Evolutionary conservation across 2,888 invertebrate genomes (phyloP).

Genomic region (Alloscopus bannaensis): DNA sequence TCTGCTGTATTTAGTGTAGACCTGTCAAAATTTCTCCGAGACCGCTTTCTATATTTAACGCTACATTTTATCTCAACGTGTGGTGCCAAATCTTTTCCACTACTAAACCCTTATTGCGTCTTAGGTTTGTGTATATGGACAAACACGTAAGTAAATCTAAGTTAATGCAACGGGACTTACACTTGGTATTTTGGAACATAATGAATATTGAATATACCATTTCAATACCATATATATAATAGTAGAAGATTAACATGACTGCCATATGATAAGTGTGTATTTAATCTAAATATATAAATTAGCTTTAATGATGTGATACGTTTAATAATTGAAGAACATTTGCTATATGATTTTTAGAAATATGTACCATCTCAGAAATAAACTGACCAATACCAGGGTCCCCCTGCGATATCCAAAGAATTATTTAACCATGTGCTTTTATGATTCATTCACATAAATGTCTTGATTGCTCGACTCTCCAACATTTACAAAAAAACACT

Average conservation of each 20-base stretch:
- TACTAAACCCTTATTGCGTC: background rate
- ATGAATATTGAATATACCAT: too few relatives aligned
- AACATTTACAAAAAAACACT: too few relatives aligned
- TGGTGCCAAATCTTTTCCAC: slow-evolving; percentile 7
- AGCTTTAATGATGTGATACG: slow-evolving; percentile 31
- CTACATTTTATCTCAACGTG: slow-evolving; percentile 8
- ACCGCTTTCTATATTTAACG: background rate
- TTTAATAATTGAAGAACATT: too few relatives aligned
- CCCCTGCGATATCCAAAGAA: too few relatives aligned
- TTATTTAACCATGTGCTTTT: too few relatives aligned
- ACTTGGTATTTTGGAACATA: too few relatives aligned
- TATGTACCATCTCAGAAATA: too few relatives aligned
- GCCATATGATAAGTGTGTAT: slow-evolving; percentile 36
- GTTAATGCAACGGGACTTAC: slow-evolving; percentile 17
- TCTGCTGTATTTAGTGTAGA: too few relatives aligned
- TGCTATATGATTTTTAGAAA: too few relatives aligned
- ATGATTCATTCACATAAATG: too few relatives aligned
- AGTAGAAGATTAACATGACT: slow-evolving; percentile 45
- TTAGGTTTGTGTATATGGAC: background rate
- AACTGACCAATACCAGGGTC: too few relatives aligned
- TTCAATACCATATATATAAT: background rate
- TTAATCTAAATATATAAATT: slow-evolving; percentile 6
- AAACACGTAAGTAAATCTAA: background rate
- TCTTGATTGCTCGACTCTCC: too few relatives aligned
- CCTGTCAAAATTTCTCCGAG: slow-evolving; percentile 2